Evolutionary conservation across 2,888 invertebrate genomes (phyloP), one percentile per base, ranked within the genome.

Genomic region (Prosapia bicincta): DNA sequence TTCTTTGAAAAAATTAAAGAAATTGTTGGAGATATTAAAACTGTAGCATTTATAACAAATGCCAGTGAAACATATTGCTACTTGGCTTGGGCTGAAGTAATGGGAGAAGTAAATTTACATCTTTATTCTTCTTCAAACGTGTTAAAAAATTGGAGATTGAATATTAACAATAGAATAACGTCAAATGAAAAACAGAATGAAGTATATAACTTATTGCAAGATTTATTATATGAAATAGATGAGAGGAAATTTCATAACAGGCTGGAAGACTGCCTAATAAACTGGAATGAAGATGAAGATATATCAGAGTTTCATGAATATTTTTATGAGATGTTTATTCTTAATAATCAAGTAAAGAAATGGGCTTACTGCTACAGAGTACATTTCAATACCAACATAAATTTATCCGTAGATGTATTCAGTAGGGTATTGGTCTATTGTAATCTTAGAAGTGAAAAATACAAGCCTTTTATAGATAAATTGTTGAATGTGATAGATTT

Each of bases 91-190:
- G 69, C 38, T 5, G 13, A 69, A 6, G 74, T 80, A 3, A 82
- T 82, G 81, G 74, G 70, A 43, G 15, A 15, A 25, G 74, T 72
- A 0, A 67, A 67, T 54, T 66, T 77, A 9, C 73, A 72, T 9
- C 38, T 82, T 10, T 78, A 79, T 75, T 82, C 81, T 71, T 76
- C 79, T 7, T 83, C 82, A 82, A 79, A 80, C 67, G 77, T 82
- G 1, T 80, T 82, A 28, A 70, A 78, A 9, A 78, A 75, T n/a
- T 74, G 74, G 74, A 38, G 54, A 28, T 30, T n/a, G 6, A 65
- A 69, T 30, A 26, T 74, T n/a, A 65, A 28, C 7, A 69, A 74
- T 43, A 74, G 54, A 24, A 69, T 69, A 54, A 65, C 54, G 9
- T 54, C 3, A 20, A 74, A 69, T 26, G 65, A 69, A 3, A 69